Evolutionary conservation across 1,140 invertebrate genomes (phyloP), one percentile per base, ranked within the genome.

Genomic region (Leptonema lineaticorne): DNA sequence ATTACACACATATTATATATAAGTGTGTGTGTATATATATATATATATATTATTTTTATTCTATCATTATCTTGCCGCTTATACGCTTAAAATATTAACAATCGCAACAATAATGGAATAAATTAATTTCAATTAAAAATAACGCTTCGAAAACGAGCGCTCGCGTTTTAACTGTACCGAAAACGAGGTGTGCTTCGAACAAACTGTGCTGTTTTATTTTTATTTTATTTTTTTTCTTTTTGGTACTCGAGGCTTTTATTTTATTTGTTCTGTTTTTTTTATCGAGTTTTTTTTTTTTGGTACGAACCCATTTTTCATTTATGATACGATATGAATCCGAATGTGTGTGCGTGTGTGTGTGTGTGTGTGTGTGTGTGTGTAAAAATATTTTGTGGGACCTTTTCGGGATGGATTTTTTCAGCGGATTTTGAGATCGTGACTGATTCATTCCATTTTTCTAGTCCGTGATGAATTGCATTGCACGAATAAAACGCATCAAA

Each of bases 401-500:
- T 67, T 67, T 67, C 59, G 22, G 24, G 30, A 18, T 27, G 50
- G 27, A 67, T 67, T 67, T 33, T 18, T 5, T 30, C 65, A 29
- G 50, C 56, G 62, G 26, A 50, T 64, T 64, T 48, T 64, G 30
- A 58, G 65, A 58, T 67, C 56, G 65, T 67, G 65, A 67, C 65
- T 67, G 65, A 67, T 67, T 56, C 65, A 67, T 67, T 58, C 65
- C 56, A 67, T 57, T 67, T 67, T 58, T 67, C 65, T 67, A 67
- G 50, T 14, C 48, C 56, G 58, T 37, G 58, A 30, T 22, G 29
- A 62, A 62, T 62, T 30, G 58, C 24, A 22, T 7, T 8, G 29
- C 58, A 62, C 33, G 58, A 28, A n/a, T n/a, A n/a, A n/a, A 26
- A 30, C 29, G 24, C 56, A 16, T 8, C 56, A 8, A 53, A 11